Base-by-base conservation (phyloP, 1,140 invertebrate genomes). In the Spodoptera frugiperda region DNA sequence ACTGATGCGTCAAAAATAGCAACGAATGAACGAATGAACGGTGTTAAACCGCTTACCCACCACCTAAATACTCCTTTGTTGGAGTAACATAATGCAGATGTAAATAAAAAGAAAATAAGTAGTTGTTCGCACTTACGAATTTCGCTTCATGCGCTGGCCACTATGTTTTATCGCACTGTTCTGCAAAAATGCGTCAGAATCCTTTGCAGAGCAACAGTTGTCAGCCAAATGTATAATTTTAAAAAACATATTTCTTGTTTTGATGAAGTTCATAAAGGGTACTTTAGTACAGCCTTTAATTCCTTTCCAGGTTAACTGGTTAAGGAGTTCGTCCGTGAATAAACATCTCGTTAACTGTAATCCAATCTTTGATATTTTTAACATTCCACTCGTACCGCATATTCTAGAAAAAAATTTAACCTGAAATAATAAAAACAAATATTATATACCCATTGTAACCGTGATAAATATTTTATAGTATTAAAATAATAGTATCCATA, bases 391-490 rank as follows among this genome's bases (percentile, higher is more conserved):
- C 48, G 48, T 51, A 51, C 48, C 48, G 48, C 48, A 51, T 51
- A 51, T 51, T 51, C 48, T 51, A 51, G 48, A 51, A 25, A 25
- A 25, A 2, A 2, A 2, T 25, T 25, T 25, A 3, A 25, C 21
- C 21, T 25, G 21, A 25, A 25, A 25, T 25, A 25, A 25, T 25
- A 25, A 25, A n/a, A 51, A 51, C 48, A 51, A 51, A 51, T 51
- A 51, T 51, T 51, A 51, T 51, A 51, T 51, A 51, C 48, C 48
- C 48, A 51, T 51, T 51, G 48, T 51, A 51, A 25, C 21, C 48
- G 48, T 51, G 48, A 51, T 51, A 51, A 51, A 51, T 51, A 51
- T 51, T 51, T 51, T 51, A 51, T 51, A 51, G 48, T 51, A 51
- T 51, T 51, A 51, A 51, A 51, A 51, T 51, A 51, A 51, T 51